Conservation (phyloP, 2,888 invertebrate genomes). For the Lithophane semibrunnea region DNA sequence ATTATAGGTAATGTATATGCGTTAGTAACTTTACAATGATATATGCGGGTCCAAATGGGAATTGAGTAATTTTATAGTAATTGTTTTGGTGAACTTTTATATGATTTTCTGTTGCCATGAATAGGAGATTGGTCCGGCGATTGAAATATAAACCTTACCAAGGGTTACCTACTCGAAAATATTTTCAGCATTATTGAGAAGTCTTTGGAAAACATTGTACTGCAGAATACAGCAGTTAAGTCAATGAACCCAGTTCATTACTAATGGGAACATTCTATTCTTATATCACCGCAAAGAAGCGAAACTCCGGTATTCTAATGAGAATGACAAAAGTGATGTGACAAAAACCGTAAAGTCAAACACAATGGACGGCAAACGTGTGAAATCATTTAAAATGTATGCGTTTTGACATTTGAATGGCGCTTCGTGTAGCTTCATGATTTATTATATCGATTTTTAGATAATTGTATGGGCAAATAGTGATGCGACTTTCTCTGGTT, state of each 20-base stretch:
- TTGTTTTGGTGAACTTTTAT: constrained; percentile 4
- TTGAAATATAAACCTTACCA: background rate
- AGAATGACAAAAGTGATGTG: constrained; percentile 46
- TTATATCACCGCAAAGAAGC: constrained; percentile 50
- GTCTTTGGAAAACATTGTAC: background rate
- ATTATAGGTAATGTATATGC: constrained; percentile 27
- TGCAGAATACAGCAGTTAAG: background rate
- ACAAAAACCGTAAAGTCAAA: constrained; percentile 59
- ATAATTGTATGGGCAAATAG: constrained; percentile 54
- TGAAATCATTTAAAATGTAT: constrained; percentile 60
- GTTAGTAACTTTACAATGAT: constrained; percentile 15
- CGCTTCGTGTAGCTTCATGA: constrained; percentile 42
- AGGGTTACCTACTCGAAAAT: background rate
- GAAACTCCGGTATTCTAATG: constrained; percentile 64
- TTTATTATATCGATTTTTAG: constrained; percentile 61
- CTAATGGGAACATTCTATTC: constrained; percentile 55
- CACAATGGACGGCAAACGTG: constrained; percentile 63
- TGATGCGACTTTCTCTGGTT: constrained; percentile 48
- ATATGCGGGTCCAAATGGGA: background rate
- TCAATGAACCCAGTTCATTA: constrained; percentile 21
- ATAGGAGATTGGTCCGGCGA: too few relatives aligned
- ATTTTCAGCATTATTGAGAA: background rate
- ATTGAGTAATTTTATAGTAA: constrained; percentile 18
- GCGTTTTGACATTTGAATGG: constrained; percentile 63
- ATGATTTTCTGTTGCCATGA: background rate